Percentiles rank a stretch among this genome's conserved stretches.
Conservation (phyloP, 2,797 vertebrate genomes). For the Xiphorhynchus erythropygius region DNA sequence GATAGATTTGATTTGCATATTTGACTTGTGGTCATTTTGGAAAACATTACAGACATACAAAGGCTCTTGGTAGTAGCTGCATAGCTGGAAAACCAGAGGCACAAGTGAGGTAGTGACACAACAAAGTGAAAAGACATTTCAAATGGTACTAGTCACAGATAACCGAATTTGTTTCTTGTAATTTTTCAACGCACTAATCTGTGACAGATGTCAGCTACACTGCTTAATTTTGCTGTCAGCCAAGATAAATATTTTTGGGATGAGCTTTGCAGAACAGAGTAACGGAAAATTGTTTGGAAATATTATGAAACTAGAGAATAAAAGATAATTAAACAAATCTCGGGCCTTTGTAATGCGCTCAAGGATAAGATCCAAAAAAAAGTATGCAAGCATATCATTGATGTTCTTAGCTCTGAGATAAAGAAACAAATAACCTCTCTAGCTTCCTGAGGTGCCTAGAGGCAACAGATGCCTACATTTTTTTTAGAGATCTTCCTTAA, state of each 20-base stretch:
- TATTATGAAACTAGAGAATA: constrained; percentile 43
- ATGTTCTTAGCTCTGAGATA: not conserved
- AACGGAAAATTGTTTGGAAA: constrained; percentile 51
- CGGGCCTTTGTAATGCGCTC: not conserved
- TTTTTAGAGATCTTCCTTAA: not conserved
- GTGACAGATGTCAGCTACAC: constrained; percentile 25
- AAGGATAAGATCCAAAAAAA: not conserved
- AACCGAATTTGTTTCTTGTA: constrained; percentile 24
- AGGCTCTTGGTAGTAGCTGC: not conserved
- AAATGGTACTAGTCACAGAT: not conserved
- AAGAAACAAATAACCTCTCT: not conserved
- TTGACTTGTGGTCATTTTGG: not conserved
- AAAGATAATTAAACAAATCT: constrained; percentile 28
- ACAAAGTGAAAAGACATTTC: not conserved
- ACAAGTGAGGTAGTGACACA: not conserved
- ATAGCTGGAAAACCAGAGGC: not conserved
- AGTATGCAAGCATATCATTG: not conserved
- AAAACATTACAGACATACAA: not conserved
- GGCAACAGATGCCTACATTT: not conserved
- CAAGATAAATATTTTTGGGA: constrained; percentile 51
- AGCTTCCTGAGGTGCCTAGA: not conserved
- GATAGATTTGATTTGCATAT: not conserved
- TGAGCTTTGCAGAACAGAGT: not conserved
- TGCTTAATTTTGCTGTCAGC: constrained; percentile 1
- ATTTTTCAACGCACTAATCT: constrained; percentile 9